Conservation (phyloP, 2,113 vertebrate genomes). For the Hippocampus guttulatus region DNA sequence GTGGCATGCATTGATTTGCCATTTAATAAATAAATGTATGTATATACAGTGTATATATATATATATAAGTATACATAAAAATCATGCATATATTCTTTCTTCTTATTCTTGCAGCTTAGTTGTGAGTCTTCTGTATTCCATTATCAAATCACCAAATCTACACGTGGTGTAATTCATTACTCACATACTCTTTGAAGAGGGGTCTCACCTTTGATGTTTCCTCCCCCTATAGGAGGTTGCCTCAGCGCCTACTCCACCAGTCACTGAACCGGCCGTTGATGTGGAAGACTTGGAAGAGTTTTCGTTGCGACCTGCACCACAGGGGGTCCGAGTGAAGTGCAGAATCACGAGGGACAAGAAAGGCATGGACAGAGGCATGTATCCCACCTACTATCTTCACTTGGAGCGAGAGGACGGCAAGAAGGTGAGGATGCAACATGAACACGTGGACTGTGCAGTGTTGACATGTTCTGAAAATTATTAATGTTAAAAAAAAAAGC, state of each 20-base stretch:
- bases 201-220: constrained; percentile 3
- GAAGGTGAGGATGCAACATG: constrained; percentile 78
- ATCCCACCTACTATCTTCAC: constrained; percentile 98
- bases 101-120: no score
- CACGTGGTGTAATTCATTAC: constrained; percentile 6
- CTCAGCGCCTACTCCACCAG: constrained; percentile 85
- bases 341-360: constrained; percentile 98
- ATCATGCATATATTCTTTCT: no score
- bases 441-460: background rate
- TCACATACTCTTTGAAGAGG: constrained; percentile 13
- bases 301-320: constrained; percentile 86
- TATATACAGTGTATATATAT: no score
- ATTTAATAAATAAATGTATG: no score
- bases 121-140: background rate
- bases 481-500: no score
- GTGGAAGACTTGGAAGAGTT: constrained; percentile 95
- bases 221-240: constrained; percentile 81
- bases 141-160: background rate
- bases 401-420: constrained; percentile 96
- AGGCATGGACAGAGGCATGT: constrained; percentile 99
- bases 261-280: constrained; percentile 81
- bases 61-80: no score
- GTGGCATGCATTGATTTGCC: no score
- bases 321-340: constrained; percentile 92
- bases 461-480: background rate